Evolutionary conservation across 2,113 vertebrate genomes (phyloP), one percentile per base, ranked within the genome.

Genomic region (Gallinago undulata): DNA sequence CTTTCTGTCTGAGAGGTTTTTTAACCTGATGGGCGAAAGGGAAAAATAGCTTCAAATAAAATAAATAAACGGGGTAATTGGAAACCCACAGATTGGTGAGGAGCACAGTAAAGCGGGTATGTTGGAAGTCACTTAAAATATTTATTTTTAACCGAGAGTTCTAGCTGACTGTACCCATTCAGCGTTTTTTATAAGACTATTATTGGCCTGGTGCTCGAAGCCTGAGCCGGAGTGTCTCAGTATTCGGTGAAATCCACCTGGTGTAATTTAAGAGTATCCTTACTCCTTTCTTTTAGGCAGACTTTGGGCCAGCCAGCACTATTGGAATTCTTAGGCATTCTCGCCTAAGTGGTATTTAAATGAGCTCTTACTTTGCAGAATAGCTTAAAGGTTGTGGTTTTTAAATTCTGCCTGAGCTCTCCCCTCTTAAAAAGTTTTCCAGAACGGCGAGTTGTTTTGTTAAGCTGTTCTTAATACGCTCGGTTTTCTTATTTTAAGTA

Each of bases 41-140:
- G 69, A 57, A 68, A 95, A 87, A 84, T 4, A 41, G 28, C 55
- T 93, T 31, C 4, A 24, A 30, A 50, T 63, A 33, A n/a, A 59
- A 57, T 9, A 30, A 30, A 18, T 8, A 48, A 43, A 55, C 27
- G 11, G 10, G 31, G 28, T 70, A 55, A 51, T 48, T 79, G 77
- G 82, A 50, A 91, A 57, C 2, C 2, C 2, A 0, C 22, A 27
- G 63, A 8, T 19, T 43, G 69, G 48, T 0, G 4, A 75, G 56
- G 62, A 68, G 2, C 22, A 5, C 66, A 14, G 81, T 31, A 3
- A 15, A 68, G 60, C 1, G 24, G 57, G 47, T 50, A 16, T 55
- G 14, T 48, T 82, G 74, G 50, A n/a, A 83, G 63, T 55, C 2
- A 23, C 60, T 66, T 13, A 28, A 73, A 66, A n/a, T 62, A 39